Evolutionary conservation across 2,888 invertebrate species (phyloP), one percentile per base, ranked within the genome.

Genomic region (Drosophila cracens): DNA sequence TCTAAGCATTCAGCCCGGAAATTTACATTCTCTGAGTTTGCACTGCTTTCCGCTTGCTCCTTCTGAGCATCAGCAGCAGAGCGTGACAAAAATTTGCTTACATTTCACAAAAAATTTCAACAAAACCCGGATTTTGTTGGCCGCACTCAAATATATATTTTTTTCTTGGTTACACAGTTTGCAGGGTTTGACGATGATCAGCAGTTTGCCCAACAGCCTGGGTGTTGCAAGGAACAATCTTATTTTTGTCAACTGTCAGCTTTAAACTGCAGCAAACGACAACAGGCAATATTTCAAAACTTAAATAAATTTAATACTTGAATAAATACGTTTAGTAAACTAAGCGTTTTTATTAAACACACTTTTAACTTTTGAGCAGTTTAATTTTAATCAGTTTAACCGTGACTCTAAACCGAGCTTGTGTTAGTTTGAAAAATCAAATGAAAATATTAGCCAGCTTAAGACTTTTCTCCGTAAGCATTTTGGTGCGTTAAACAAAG

Each of bases 51-150:
- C 49, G 25, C 21, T 53, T 18, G 6, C 29, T 25, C 2, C 29
- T 53, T 21, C 49, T 36, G 4, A 18, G 16, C 13, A 4, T 16
- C 21, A 29, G 18, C 57, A 63, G 25, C 40, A 29, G 48, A 48
- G 58, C 48, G 61, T 61, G 61, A 31, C 54, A 62, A 61, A 75
- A 83, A 77, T 80, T 80, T 83, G 89, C 89, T 88, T 76, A 90
- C 74, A 71, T 77, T 80, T 90, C 81, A 70, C 65, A 76, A 80
- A 79, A 74, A 76, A 76, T 57, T 66, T 49, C 13, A 51, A 51
- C 62, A 49, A 49, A 62, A 34, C 34, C 40, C 48, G 34, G 1
- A 65, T 59, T 60, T 65, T 59, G 33, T 33, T 29, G 33, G 40
- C n/a, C 25, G 40, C 29, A 7, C 18, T 34, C 18, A 7, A 8